Conservation (phyloP, 2,888 invertebrate species). For the Margaritifera margaritifera region DNA sequence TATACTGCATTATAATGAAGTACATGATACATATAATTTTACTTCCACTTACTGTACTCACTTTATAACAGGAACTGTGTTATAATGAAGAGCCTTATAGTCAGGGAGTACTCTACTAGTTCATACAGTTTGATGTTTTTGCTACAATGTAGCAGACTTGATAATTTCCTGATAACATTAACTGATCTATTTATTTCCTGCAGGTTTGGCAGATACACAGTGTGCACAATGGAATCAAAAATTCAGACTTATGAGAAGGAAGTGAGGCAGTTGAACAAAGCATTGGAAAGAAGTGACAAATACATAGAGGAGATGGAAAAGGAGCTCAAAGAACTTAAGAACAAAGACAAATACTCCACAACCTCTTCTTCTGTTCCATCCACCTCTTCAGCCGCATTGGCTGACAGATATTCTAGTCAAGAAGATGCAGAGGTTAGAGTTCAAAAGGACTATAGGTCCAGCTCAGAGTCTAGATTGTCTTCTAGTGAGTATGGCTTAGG, state of each 20-base stretch:
- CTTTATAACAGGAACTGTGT: too few species aligned
- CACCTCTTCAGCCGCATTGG: conserved; percentile 13
- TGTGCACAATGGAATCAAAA: conserved; percentile 66
- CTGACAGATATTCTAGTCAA: conserved; percentile 26
- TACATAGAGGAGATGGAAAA: conserved; percentile 67
- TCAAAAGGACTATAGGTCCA: conserved; percentile 7
- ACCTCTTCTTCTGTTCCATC: conserved; percentile 7
- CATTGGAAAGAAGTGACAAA: conserved; percentile 66
- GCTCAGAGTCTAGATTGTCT: conserved; percentile 29
- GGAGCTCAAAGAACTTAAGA: conserved; percentile 34
- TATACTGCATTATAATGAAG: too few species aligned
- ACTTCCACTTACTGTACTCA: too few species aligned
- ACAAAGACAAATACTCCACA: conserved; percentile 19
- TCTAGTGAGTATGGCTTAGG: conserved; percentile 23
- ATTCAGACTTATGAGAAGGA: conserved; percentile 66
- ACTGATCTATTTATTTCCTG: conserved; percentile 14
- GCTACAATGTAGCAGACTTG: too few species aligned
- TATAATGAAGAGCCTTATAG: too few species aligned
- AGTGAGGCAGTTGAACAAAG: conserved; percentile 62
- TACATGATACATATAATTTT: too few species aligned
- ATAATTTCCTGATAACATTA: background rate
- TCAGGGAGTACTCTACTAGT: too few species aligned
- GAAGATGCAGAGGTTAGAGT: conserved; percentile 23
- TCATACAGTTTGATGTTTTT: too few species aligned
- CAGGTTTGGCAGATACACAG: conserved; percentile 68